Percentiles rank a stretch among this genome's conserved stretches.
Conservation (phyloP, 1,140 invertebrate species). For the Doryteuthis pealeii region DNA sequence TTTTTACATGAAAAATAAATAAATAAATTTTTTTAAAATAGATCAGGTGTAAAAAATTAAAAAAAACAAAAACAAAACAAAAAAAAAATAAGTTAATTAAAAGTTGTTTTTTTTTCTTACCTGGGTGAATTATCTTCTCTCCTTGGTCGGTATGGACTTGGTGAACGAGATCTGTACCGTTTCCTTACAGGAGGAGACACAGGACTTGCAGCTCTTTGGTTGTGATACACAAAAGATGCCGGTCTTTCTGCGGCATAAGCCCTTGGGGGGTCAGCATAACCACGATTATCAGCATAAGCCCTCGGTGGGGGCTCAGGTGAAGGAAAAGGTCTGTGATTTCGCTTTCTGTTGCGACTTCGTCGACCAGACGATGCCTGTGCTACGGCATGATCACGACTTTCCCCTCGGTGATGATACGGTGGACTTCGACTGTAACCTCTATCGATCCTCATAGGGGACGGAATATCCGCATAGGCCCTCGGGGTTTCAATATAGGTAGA, state of each 20-base stretch:
- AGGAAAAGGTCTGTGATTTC: not conserved
- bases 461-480: constrained; percentile 33
- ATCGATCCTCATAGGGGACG: not conserved
- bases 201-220: constrained; percentile 21
- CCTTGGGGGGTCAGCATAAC: constrained; percentile 18
- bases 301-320: constrained; percentile 1
- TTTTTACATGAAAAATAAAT: too few species aligned
- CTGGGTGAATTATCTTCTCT: constrained; percentile 25
- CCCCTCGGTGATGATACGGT: not conserved
- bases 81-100: too few species aligned
- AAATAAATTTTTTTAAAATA: too few species aligned
- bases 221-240: constrained; percentile 10
- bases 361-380: not conserved
- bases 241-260: constrained; percentile 22
- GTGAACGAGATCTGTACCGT: constrained; percentile 36
- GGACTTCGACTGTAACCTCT: not conserved
- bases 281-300: not conserved
- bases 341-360: not conserved
- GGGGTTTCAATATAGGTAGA: constrained; percentile 30
- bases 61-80: too few species aligned
- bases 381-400: not conserved
- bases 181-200: constrained; percentile 22
- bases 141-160: constrained; percentile 27
- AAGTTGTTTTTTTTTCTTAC: too few species aligned
- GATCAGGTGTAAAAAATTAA: too few species aligned